Evolutionary conservation across 2,113 vertebrate genomes (phyloP), one percentile per base, ranked within the genome.

Genomic region (Phycodurus eques): DNA sequence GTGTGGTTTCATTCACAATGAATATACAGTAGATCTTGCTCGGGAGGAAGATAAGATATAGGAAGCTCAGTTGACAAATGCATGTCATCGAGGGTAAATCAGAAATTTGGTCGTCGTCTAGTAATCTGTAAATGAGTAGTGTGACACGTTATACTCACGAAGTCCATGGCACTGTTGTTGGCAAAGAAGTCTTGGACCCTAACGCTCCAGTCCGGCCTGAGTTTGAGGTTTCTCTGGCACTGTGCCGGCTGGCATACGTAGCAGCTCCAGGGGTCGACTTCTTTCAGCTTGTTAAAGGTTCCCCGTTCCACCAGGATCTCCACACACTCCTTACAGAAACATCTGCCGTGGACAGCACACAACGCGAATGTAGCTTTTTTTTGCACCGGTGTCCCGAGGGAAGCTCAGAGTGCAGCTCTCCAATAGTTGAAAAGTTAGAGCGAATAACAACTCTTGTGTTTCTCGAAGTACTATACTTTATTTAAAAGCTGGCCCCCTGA

Each of bases 311-410:
- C 94, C 86, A 99, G 90, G 75, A 95, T 92, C 5, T 98, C 92
- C 85, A 98, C 67, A 73, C 97, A 99, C 69, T 97, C 96, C 75
- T 97, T 96, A 15, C 97, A 99, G 91, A 95, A 99, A 88, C 96
- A 98, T 75, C 96, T 98, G 83, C 1, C 31, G 17, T 15, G 71
- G 13, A 68, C 20, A 12, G 0, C 3, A 0, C 5, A 20, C n/a
- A n/a, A 39, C n/a, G 57, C 33, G 31, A 19, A 39, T 20, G n/a
- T 2, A 17, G 17, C 14, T 20, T 27, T 27, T 27, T 27, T 27
- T 27, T 27, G 27, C 59, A 61, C 8, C 15, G 14, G 60, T 39
- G 17, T 19, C 31, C 35, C 35, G 9, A 35, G 60, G 10, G 60
- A 42, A 19, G 3, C 60, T 35, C 8, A 15, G 6, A 61, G 2